These are phyloP conservation scores for Cricetomys ansorgei DNA, from an alignment of 2,113 vertebrate species.

Conservation along the genomic window DNA sequence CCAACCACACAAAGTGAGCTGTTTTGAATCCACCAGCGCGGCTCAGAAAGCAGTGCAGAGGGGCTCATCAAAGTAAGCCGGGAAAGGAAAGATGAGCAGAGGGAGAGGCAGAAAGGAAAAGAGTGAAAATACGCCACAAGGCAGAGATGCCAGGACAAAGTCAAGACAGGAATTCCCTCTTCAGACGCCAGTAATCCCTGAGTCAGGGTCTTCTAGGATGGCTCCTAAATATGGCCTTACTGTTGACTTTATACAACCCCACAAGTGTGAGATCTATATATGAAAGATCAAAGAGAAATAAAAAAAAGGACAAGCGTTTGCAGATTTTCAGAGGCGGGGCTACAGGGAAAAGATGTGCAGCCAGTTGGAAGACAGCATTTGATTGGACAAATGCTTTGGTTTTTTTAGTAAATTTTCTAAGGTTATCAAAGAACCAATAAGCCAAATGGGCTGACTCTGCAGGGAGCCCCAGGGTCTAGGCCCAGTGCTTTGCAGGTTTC, in stretches of 20 bases:
- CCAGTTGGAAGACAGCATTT: neutral
- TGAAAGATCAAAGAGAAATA: neutral
- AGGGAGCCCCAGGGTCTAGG: neutral
- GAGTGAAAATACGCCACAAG: accelerated
- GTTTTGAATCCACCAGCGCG: neutral
- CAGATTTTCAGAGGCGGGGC: no score
- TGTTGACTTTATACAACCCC: neutral
- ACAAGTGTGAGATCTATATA: neutral
- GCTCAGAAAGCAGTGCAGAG: neutral
- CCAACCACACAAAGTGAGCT: neutral
- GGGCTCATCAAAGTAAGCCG: neutral
- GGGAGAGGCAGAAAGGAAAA: neutral
- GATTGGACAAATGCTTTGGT: neutral
- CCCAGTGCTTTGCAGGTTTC: neutral
- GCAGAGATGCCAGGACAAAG: no score
- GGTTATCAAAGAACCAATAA: neutral
- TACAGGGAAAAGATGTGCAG: neutral
- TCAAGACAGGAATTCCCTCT: neutral
- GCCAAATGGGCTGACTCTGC: neutral
- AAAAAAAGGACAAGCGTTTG: neutral
- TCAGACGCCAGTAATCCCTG: neutral
- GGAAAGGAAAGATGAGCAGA: neutral
- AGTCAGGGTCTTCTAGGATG: neutral
- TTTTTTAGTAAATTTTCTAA: neutral
- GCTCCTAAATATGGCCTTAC: neutral